Evolutionary conservation across 2,113 vertebrate species (phyloP).

Genomic region (Trogon melanurus): DNA sequence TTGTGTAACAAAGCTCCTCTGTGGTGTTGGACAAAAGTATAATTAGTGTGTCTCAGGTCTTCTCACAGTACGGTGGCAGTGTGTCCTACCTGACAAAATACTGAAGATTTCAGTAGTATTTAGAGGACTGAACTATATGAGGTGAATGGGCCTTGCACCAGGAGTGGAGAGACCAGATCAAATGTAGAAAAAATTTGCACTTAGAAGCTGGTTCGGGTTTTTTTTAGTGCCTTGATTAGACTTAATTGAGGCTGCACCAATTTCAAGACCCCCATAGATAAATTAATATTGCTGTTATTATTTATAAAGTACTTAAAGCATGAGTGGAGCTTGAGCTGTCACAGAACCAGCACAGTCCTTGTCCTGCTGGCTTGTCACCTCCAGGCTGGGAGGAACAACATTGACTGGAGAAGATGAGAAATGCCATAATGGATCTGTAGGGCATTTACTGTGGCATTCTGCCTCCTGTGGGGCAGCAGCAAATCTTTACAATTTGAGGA

Average conservation of each 20-base stretch:
- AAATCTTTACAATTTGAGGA: not conserved
- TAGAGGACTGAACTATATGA: not conserved
- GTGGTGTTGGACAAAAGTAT: not conserved
- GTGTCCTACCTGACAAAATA: not conserved
- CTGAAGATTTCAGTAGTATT: not conserved
- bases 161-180: not conserved
- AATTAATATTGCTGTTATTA: not conserved
- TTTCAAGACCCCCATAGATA: not conserved
- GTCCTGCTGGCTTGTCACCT: not conserved
- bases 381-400: not conserved
- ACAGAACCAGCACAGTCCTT: not conserved
- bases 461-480: not conserved
- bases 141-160: too few relatives aligned
- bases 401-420: not conserved
- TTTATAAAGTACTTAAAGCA: not conserved
- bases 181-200: not conserved
- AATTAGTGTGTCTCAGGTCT: not conserved
- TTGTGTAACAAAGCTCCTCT: not conserved
- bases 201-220: not conserved
- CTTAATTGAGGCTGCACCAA: not conserved
- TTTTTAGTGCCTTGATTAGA: not conserved
- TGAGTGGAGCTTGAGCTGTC: not conserved
- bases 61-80: not conserved
- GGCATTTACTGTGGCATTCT: not conserved
- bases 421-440: not conserved